Evolutionary conservation across 2,797 vertebrate species (phyloP).

Genomic region (Lemur catta): DNA sequence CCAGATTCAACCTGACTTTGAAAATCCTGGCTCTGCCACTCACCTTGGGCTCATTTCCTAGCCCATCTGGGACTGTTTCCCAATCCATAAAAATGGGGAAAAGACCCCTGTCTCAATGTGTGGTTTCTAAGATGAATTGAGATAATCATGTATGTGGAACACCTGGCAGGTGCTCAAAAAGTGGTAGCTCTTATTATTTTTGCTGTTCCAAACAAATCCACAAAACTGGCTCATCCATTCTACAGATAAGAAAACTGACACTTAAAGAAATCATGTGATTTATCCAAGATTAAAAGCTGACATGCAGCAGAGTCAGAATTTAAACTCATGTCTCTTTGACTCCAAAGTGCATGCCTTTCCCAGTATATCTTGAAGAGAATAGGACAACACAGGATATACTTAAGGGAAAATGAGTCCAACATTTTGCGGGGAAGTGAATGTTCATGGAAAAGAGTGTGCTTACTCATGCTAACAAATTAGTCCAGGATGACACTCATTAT

Average conservation of each 20-base stretch:
- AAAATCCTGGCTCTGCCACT: slow-evolving; percentile 4
- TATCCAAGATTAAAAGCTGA: background rate
- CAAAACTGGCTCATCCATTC: background rate
- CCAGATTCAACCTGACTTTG: slow-evolving; percentile 29
- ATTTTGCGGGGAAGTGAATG: background rate
- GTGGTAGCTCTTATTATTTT: background rate
- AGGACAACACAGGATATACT: background rate
- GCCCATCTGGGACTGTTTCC: slow-evolving; percentile 16
- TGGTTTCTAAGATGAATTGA: background rate
- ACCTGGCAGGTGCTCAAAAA: slow-evolving; percentile 16
- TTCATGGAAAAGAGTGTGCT: background rate
- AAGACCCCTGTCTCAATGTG: slow-evolving; percentile 25
- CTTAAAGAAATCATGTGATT: background rate
- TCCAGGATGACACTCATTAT: background rate
- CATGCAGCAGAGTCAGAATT: background rate
- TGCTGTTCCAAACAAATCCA: slow-evolving; percentile 9
- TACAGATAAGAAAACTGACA: background rate
- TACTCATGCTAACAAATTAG: background rate
- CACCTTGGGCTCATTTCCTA: slow-evolving; percentile 20
- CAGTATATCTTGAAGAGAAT: background rate
- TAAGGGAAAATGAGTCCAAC: background rate
- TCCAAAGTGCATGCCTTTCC: background rate
- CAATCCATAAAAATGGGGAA: background rate
- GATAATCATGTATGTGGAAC: slow-evolving; percentile 38
- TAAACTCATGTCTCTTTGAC: background rate